Evolutionary conservation across 2,888 invertebrate genomes (phyloP), one percentile per base, ranked within the genome.

Genomic region (Steinernema scapterisci): DNA sequence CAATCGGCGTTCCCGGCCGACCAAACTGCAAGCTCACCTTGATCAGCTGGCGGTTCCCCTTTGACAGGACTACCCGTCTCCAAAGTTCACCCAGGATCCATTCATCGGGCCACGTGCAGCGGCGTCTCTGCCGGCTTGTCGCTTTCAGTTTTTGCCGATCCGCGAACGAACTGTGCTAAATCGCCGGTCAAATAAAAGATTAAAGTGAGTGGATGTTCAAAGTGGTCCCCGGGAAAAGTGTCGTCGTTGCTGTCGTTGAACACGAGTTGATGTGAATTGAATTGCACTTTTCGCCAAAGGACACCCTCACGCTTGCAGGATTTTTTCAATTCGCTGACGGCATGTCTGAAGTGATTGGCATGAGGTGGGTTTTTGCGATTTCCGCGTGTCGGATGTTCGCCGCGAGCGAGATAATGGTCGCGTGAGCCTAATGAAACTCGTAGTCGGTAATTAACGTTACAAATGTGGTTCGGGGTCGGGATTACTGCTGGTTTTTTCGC

Each of bases 151-250:
- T 16, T 16, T 27, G 27, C 19, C 16, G 31, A 13, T 27, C 16
- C 63, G 63, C 63, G 63, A 31, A 63, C 63, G 27, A 63, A 27
- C 27, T 63, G 63, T 25, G 16, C 63, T 63, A 31, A 63, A 27
- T 31, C 63, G 63, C 16, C 16, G 63, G 16, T 63, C 38, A 63
- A 63, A 63, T 27, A 63, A 48, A 25, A 63, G 63, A 63, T 63
- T 63, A 31, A 54, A 21, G 54, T 11, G 38, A 27, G 63, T 63
- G 63, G 7, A 31, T 16, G 31, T 19, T 25, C 23, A 25, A 63
- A 63, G 63, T 31, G 63, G 38, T 48, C 19, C n/a, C 31, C 13
- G 16, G n/a, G 25, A 25, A 27, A 54, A 13, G 54, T 54, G 25
- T 38, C 38, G 38, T 38, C 38, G 38, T 38, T 5, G 63, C 31